Conservation (phyloP, 2,888 invertebrate genomes). For the Celastrina argiolus region DNA sequence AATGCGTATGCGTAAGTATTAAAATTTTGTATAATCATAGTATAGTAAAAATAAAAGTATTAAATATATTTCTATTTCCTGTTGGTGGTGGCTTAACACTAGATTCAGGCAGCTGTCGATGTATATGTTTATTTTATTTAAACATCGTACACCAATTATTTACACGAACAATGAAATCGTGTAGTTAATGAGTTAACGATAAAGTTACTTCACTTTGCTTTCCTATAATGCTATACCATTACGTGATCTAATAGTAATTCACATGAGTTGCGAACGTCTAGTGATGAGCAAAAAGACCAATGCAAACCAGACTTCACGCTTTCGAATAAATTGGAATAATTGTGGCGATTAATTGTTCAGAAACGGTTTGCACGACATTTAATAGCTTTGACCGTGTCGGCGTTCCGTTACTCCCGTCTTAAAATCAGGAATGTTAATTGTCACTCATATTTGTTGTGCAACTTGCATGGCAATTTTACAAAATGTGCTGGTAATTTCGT, state of each 20-base stretch:
- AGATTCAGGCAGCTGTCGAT: no score
- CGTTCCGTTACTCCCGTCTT: conserved; percentile 8
- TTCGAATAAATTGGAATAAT: conserved; percentile 35
- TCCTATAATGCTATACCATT: conserved; percentile 2
- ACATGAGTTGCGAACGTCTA: background rate
- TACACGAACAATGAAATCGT: background rate
- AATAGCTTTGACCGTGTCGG: conserved; percentile 19
- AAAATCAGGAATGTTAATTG: background rate
- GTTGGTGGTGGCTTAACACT: no score
- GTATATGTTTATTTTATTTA: no score
- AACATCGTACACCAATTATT: background rate
- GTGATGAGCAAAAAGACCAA: conserved; percentile 30
- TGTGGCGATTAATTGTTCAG: conserved; percentile 32
- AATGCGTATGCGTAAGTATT: no score
- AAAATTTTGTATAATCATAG: no score
- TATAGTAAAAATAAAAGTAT: no score
- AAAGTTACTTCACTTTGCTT: background rate
- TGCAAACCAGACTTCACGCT: conserved; percentile 35
- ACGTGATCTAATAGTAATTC: conserved; percentile 9
- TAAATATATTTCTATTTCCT: no score
- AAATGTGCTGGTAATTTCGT: background rate
- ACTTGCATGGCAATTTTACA: no score
- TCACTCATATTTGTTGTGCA: background rate
- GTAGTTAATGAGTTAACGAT: background rate
- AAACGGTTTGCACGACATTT: conserved; percentile 21